These are phyloP conservation scores for Gallinago stenura DNA, from an alignment of 2,797 vertebrate species.

Conservation along the genomic window DNA sequence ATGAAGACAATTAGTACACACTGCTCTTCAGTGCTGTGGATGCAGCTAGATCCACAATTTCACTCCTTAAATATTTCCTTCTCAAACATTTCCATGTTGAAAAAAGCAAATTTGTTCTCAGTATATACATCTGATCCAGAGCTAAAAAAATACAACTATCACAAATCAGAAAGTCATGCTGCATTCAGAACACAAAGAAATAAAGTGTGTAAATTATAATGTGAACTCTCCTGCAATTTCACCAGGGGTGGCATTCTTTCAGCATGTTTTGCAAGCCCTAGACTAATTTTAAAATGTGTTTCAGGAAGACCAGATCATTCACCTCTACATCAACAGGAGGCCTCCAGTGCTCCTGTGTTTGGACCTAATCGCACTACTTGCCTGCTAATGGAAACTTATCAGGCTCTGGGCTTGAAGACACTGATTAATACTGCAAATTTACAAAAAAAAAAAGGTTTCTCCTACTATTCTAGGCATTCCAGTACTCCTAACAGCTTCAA, in stretches of 20 bases:
- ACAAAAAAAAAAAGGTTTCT: neutral
- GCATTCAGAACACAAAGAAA: neutral
- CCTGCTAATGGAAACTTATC: neutral
- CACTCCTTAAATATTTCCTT: neutral
- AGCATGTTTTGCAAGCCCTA: neutral
- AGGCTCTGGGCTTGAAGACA: neutral
- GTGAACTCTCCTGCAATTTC: neutral
- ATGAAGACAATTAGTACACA: neutral
- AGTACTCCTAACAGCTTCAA: neutral
- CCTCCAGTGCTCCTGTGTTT: neutral
- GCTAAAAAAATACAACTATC: neutral
- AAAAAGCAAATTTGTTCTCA: neutral
- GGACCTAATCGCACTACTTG: neutral
- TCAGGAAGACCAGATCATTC: neutral
- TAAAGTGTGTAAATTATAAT: neutral
- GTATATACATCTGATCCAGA: neutral
- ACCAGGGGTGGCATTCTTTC: neutral
- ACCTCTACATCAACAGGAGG: neutral
- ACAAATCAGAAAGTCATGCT: neutral
- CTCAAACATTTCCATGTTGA: neutral
- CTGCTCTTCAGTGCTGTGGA: neutral
- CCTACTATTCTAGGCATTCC: neutral
- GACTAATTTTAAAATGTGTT: neutral
- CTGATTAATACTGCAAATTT: neutral
- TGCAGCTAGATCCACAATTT: neutral